phyloP scores from a whole-genome alignment of 2,888 invertebrate species.

The Scaptomyza flava region DNA sequence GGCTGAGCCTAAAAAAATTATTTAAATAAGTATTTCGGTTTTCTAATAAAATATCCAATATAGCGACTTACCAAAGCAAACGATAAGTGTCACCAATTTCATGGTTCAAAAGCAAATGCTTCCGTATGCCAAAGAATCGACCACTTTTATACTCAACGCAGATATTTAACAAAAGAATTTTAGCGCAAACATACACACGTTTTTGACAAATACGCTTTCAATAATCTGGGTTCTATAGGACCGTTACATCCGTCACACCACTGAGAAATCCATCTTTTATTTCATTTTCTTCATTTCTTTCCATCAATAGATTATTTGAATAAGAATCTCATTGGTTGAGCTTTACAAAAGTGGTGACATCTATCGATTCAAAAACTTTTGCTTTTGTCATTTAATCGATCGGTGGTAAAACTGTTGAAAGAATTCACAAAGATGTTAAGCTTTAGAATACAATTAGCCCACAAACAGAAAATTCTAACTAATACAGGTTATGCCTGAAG shows the following conservation, averaged over 20 bases:
- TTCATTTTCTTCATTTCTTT: constrained; percentile 27
- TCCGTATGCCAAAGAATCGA: constrained; percentile 32
- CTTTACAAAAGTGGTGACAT: constrained; percentile 32
- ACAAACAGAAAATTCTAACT: constrained; percentile 1
- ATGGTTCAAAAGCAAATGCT: constrained; percentile 54
- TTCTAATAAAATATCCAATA: background rate
- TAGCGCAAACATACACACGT: background rate
- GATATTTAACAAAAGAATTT: constrained; percentile 12
- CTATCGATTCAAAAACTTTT: constrained; percentile 14
- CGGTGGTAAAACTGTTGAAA: background rate
- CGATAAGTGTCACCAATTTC: constrained; percentile 50
- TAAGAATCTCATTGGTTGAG: constrained; percentile 43
- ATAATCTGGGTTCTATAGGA: constrained; percentile 50
- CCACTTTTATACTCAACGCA: constrained; percentile 59
- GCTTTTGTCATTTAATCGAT: constrained; percentile 20
- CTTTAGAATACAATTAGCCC: constrained; percentile 43
- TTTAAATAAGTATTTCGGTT: background rate
- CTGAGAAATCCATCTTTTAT: constrained; percentile 44
- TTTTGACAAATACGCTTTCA: constrained; percentile 32
- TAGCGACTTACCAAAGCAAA: constrained; percentile 53
- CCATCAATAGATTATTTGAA: constrained; percentile 23
- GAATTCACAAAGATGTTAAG: constrained; percentile 22
- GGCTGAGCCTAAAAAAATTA: constrained; percentile 11
- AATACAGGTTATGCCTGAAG: constrained; percentile 3
- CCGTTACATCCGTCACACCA: constrained; percentile 34